Evolutionary conservation across 2,888 invertebrate species (phyloP), one percentile per base, ranked within the genome.

Genomic region (Mythimna ferrago): DNA sequence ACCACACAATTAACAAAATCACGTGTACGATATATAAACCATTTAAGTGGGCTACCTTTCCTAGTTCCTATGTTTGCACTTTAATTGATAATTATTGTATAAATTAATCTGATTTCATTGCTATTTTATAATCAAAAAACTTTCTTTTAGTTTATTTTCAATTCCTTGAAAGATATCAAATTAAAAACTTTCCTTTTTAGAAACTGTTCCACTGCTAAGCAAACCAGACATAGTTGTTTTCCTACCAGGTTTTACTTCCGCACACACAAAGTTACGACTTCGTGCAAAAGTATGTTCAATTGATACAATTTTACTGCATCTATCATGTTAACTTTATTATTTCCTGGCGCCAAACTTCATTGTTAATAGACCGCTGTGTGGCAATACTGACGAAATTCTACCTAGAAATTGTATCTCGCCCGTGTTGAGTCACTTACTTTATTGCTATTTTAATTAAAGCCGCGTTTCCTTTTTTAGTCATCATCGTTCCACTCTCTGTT

Each of bases 381-480:
- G 81, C 65, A 81, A 81, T 67, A 66, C 63, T 85, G 74, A 80
- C 78, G 78, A 87, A 88, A 86, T 83, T 77, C 63, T 64, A 62
- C 70, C 73, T 81, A 85, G 77, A 83, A 81, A 79, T 80, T 73
- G 71, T 83, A 80, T 76, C 76, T 76, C 56, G 67, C 64, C 76
- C 54, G 69, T 74, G 80, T 86, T 88, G 83, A 83, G 79, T 86
- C 85, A 85, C 75, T 74, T 76, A 77, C 71, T 86, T 83, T 78
- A 86, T 86, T 86, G 80, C 84, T 82, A 81, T 80, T 84, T 85
- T 81, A 90, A 90, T 90, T 88, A 86, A 72, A 82, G 69, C 71
- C 71, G 48, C 53, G 82, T 88, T 89, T 88, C 89, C 89, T 87
- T 86, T 87, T 90, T 87, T 85, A 84, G 86, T 74, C 81, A 81